Evolutionary conservation across 2,888 invertebrate genomes (phyloP).

Genomic region (Bruchidius siliquastri): DNA sequence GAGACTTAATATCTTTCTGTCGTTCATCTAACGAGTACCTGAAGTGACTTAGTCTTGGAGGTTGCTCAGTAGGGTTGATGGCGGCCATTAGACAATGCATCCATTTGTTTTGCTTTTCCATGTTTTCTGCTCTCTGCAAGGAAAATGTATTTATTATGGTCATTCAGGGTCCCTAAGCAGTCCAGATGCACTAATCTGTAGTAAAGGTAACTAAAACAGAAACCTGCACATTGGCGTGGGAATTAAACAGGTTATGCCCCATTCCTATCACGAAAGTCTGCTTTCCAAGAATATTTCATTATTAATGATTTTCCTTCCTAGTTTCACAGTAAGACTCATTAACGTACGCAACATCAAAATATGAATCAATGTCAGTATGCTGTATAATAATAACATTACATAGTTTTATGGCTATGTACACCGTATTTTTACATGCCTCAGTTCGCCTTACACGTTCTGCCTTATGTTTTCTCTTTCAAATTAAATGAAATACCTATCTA

Average conservation of each 20-base stretch:
- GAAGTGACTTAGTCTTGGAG: constrained; percentile 40
- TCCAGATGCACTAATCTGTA: too few relatives aligned
- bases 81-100: constrained; percentile 50
- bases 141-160: too few relatives aligned
- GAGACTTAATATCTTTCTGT: constrained; percentile 11
- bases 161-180: too few relatives aligned
- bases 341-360: background rate
- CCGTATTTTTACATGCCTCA: background rate
- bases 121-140: constrained; percentile 48
- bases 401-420: background rate
- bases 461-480: background rate
- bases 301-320: background rate
- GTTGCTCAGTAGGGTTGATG: constrained; percentile 36
- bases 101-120: constrained; percentile 51
- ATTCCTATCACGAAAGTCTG: background rate
- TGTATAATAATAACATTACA: background rate
- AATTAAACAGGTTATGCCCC: too few relatives aligned
- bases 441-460: background rate
- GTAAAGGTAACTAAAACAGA: too few relatives aligned
- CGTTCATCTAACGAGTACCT: constrained; percentile 43
- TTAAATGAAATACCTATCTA: background rate
- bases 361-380: background rate
- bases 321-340: background rate
- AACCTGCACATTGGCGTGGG: too few relatives aligned
- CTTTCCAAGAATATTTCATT: background rate